Evolutionary conservation across 2,888 invertebrate genomes (phyloP).

Genomic region (Dryobota labecula): DNA sequence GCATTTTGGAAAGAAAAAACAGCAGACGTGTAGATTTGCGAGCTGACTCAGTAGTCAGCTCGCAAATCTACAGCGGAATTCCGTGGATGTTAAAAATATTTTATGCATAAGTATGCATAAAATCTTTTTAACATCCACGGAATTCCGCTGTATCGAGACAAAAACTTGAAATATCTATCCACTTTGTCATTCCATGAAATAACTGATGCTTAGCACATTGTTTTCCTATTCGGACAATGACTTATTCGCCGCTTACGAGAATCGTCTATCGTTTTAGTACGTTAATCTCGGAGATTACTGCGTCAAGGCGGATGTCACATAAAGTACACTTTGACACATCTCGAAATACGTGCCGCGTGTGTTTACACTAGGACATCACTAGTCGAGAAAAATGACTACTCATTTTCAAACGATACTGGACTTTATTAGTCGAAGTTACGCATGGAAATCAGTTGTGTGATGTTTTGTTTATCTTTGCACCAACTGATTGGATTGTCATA

Average conservation of each 20-base stretch:
- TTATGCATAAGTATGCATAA: too few species aligned
- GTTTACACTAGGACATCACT: conserved; percentile 81
- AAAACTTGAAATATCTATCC: conserved; percentile 36
- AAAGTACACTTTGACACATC: conserved; percentile 83
- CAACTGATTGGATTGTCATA: conserved; percentile 69
- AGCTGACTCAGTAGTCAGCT: too few species aligned
- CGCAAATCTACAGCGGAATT: too few species aligned
- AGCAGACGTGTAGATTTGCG: neutral
- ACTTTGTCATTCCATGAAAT: conserved; percentile 64
- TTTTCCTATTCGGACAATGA: conserved; percentile 78
- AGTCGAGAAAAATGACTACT: conserved; percentile 64
- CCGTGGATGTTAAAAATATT: too few species aligned
- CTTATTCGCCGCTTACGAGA: conserved; percentile 76
- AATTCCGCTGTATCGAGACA: conserved; percentile 1
- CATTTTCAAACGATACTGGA: conserved; percentile 35
- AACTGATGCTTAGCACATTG: conserved; percentile 65
- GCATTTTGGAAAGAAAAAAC: neutral
- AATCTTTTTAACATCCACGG: neutral
- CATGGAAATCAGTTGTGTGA: conserved; percentile 25
- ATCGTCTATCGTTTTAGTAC: conserved; percentile 75
- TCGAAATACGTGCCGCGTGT: conserved; percentile 79
- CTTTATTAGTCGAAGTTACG: conserved; percentile 18
- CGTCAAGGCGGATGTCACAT: conserved; percentile 80
- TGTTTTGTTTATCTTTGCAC: conserved; percentile 51
- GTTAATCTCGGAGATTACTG: conserved; percentile 84